Evolutionary conservation across 1,140 invertebrate genomes (phyloP).

Genomic region (Sweltsa coloradensis): DNA sequence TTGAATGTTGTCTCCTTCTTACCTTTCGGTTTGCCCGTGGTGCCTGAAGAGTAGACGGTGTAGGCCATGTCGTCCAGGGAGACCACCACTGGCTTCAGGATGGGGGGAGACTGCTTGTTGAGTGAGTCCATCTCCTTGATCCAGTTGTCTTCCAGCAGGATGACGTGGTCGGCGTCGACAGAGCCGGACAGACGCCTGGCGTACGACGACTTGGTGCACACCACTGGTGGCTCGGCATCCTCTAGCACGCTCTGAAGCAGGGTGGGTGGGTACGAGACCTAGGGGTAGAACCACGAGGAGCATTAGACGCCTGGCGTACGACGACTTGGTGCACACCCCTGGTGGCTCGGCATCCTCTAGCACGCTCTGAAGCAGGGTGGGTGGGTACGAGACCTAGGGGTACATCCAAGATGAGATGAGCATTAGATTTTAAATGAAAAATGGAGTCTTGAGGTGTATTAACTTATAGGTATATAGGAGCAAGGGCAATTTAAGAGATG

Average conservation of each 20-base stretch:
- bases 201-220: constrained; percentile 18
- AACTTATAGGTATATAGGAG: too few relatives aligned
- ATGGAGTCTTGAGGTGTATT: too few relatives aligned
- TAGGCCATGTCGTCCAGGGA: constrained; percentile 32
- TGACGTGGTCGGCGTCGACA: not conserved
- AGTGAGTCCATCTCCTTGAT: constrained; percentile 4
- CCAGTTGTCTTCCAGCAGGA: constrained; percentile 17
- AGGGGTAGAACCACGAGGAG: too few relatives aligned
- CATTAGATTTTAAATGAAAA: too few relatives aligned
- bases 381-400: too few relatives aligned
- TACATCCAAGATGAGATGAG: too few relatives aligned
- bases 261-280: constrained; percentile 29
- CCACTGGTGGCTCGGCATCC: constrained; percentile 16
- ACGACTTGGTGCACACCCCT: too few relatives aligned
- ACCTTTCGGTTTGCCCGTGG: constrained; percentile 43
- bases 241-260: constrained; percentile 17
- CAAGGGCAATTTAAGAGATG: too few relatives aligned
- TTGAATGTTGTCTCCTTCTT: too few relatives aligned
- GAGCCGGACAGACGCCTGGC: constrained; percentile 1
- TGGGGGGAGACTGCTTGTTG: not conserved
- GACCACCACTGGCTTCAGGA: not conserved
- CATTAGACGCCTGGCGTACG: too few relatives aligned
- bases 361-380: too few relatives aligned
- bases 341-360: too few relatives aligned
- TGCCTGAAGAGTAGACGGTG: constrained; percentile 37